These are phyloP conservation scores for Sparus aurata DNA, from an alignment of 2,797 vertebrate species.

Conservation along the genomic window DNA sequence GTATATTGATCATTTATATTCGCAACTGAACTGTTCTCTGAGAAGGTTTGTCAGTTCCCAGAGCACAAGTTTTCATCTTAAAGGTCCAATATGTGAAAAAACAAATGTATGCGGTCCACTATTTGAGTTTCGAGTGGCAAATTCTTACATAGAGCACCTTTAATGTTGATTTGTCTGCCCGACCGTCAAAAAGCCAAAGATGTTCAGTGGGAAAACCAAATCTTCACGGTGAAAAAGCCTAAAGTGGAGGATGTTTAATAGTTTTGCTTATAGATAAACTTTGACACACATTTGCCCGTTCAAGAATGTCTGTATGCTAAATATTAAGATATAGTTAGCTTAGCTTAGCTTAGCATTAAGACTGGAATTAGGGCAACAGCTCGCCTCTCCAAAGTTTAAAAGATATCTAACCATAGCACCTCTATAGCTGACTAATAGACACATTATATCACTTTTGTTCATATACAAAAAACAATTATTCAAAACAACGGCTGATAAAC, in stretches of 20 bases:
- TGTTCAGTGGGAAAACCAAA: not conserved
- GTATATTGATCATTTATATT: slow-evolving; percentile 8
- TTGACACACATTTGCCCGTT: not conserved
- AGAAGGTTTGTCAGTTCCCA: not conserved
- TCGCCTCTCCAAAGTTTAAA: too few species aligned
- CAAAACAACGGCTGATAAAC: too few species aligned
- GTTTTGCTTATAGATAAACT: slow-evolving; percentile 6
- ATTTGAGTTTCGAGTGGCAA: too few species aligned
- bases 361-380: too few species aligned
- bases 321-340: too few species aligned
- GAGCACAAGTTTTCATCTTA: slow-evolving; percentile 1
- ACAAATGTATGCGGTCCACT: too few species aligned
- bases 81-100: too few species aligned
- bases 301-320: not conserved
- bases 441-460: too few species aligned
- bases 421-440: too few species aligned
- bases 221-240: not conserved
- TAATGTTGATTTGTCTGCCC: slow-evolving; percentile 15
- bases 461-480: too few species aligned
- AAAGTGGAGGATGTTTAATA: not conserved
- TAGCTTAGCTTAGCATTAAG: too few species aligned
- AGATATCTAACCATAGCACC: too few species aligned
- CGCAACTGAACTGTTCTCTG: not conserved
- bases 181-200: not conserved
- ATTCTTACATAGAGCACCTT: not conserved